phyloP scores from a whole-genome alignment of 2,888 invertebrate genomes.

The Epirrhoe tristata region DNA sequence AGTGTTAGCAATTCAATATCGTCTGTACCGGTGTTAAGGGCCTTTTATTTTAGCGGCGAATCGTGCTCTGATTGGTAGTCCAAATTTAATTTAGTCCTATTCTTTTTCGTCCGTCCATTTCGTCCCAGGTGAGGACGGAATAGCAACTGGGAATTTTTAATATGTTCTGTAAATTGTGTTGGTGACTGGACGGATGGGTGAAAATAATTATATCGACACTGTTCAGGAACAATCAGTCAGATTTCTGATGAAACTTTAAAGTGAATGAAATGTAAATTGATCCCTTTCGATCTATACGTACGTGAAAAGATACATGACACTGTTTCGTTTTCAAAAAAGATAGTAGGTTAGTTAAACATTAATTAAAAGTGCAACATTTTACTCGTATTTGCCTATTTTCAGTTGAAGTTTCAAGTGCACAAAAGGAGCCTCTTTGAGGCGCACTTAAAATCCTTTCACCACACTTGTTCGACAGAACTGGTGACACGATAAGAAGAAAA shows the following conservation, averaged over 20 bases:
- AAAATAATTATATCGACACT: constrained; percentile 26
- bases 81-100: constrained; percentile 54
- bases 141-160: constrained; percentile 60
- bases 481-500: too few species aligned
- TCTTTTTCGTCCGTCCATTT: constrained; percentile 53
- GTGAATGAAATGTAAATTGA: not conserved
- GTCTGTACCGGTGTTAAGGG: not conserved
- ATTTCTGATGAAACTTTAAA: not conserved
- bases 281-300: not conserved
- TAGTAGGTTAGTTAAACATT: too few species aligned
- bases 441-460: too few species aligned
- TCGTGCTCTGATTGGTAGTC: constrained; percentile 39
- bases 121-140: constrained; percentile 56
- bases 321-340: not conserved
- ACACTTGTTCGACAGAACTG: too few species aligned
- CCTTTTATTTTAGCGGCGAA: constrained; percentile 35
- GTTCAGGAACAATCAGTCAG: not conserved
- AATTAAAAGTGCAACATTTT: too few species aligned
- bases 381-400: too few species aligned
- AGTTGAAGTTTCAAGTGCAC: too few species aligned
- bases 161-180: constrained; percentile 48
- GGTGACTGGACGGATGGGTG: constrained; percentile 48
- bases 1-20: not conserved
- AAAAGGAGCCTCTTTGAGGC: too few species aligned
- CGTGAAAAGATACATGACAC: not conserved